Evolutionary conservation across 2,888 invertebrate species (phyloP), one percentile per base, ranked within the genome.

Genomic region (Plebejus anna): DNA sequence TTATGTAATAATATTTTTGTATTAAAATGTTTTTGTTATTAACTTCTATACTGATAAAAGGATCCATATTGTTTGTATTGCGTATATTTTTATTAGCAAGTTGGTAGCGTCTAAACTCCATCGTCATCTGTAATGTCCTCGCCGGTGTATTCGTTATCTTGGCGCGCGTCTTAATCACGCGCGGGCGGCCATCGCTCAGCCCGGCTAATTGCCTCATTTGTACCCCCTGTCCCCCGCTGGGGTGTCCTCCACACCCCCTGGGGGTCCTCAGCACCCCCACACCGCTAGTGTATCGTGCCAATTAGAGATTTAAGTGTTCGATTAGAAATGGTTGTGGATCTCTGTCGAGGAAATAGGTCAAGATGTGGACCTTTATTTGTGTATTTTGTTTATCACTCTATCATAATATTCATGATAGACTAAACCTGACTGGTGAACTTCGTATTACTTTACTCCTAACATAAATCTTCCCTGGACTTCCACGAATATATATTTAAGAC

Each of bases 181-280:
- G 80, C 82, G 81, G 84, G 83, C 79, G 82, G 81, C 82, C 88
- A 88, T 91, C 89, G 89, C 83, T 91, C 87, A 89, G 83, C 77
- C 81, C 78, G 80, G 84, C 85, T 92, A 91, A 92, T 91, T 90
- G 88, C 90, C 85, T 86, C 90, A 89, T 90, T 90, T 89, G 88
- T 91, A 90, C 79, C 77, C 78, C 72, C 73, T 36, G 38, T 5
- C 38, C 61, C 75, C 42, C 59, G 3, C 7, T 28, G 11, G 22
- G 57, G 32, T 38, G 4, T 47, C 61, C 11, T 22, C 36, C 28
- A 7, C 61, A 32, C n/a, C 61, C 75, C 42, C 5, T 42, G 38
- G 13, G 59, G 47, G 72, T 22, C n/a, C 11, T 6, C 3, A 47
- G 47, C 1, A 28, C 61, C 61, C 28, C 28, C 61, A 66, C 61